phyloP scores from a whole-genome alignment of 2,113 vertebrate species.

The Chaetodon auriga region DNA sequence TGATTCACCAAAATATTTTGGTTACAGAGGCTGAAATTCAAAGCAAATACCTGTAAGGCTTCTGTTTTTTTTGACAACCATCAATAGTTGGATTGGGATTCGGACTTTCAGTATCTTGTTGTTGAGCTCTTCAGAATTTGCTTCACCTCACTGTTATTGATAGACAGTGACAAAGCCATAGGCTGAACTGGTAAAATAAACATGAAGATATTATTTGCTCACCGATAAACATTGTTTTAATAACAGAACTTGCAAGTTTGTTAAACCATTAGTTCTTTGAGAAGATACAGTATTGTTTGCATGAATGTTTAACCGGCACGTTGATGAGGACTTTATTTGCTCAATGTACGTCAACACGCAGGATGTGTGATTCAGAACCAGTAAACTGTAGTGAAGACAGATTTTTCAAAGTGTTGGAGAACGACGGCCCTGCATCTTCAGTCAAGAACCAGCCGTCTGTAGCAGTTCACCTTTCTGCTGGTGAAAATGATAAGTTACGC shows the following conservation, averaged over 20 bases:
- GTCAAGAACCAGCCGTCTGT: background rate
- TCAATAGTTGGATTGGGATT: background rate
- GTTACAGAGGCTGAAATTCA: background rate
- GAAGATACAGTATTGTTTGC: background rate
- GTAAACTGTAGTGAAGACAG: background rate
- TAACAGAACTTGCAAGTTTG: background rate
- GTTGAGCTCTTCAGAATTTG: background rate
- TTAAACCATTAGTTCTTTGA: background rate
- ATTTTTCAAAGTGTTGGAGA: background rate
- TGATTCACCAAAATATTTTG: background rate
- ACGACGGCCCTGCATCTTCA: background rate
- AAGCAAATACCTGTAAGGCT: too few relatives aligned
- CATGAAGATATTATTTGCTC: background rate
- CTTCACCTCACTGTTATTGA: background rate
- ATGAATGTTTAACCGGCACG: background rate
- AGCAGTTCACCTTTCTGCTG: background rate
- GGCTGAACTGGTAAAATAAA: background rate
- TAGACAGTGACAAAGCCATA: background rate
- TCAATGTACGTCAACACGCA: background rate
- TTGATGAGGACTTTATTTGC: background rate
- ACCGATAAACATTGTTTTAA: background rate
- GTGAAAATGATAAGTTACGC: background rate
- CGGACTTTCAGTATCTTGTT: background rate
- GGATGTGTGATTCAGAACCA: background rate
- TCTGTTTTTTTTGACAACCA: background rate